These are phyloP conservation scores for Eubasilissa splendida DNA, from an alignment of 2,888 invertebrate species.

Conservation along the genomic window DNA sequence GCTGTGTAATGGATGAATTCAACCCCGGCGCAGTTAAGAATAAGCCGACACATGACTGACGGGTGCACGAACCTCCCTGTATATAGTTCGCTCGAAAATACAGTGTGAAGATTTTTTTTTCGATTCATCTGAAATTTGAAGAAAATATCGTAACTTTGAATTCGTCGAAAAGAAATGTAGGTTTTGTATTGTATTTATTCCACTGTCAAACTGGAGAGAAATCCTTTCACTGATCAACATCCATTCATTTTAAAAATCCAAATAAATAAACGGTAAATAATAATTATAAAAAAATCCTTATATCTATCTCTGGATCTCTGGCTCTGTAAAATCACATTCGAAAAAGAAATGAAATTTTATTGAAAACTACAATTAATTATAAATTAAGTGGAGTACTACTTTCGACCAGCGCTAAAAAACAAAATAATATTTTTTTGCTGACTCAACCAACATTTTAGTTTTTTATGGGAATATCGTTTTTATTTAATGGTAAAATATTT, in stretches of 20 bases:
- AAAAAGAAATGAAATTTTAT: background rate
- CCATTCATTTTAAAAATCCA: no score
- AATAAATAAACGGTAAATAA: no score
- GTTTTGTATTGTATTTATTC: no score
- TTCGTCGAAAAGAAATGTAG: no score
- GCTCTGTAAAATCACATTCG: background rate
- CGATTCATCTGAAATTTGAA: no score
- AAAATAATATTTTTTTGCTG: background rate
- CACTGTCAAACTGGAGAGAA: no score
- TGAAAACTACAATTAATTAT: background rate
- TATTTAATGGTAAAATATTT: background rate
- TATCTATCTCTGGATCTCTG: no score
- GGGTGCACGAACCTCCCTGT: conserved; percentile 25
- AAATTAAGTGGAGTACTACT: background rate
- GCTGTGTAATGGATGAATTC: conserved; percentile 56
- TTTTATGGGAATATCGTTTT: conserved; percentile 12
- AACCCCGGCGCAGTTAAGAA: conserved; percentile 26
- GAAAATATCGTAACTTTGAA: no score
- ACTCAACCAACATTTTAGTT: conserved; percentile 12
- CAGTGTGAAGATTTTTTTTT: background rate
- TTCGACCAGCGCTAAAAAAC: no score
- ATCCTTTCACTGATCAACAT: no score
- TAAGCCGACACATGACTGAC: conserved; percentile 11
- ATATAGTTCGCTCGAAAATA: background rate
- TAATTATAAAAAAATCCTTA: no score